Evolutionary conservation across 2,888 invertebrate genomes (phyloP).

Genomic region (Diachrysia chrysitis): DNA sequence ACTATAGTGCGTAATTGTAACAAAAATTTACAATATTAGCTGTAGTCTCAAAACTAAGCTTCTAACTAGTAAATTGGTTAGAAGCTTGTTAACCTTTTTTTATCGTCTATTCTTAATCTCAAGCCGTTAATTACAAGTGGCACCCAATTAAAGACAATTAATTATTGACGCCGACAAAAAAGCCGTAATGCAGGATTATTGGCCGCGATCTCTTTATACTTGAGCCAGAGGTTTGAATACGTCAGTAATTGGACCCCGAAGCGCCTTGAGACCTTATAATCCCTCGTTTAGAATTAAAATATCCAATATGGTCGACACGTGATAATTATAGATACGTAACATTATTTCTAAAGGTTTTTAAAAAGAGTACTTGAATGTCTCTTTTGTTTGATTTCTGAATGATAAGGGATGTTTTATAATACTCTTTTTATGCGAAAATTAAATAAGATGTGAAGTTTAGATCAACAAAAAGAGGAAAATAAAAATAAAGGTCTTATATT

Average conservation of each 20-base stretch:
- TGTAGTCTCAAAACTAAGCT: too few species aligned
- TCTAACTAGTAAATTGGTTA: conserved; percentile 27
- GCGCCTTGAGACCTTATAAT: conserved; percentile 66
- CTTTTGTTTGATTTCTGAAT: conserved; percentile 6
- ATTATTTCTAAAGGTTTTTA: conserved; percentile 33
- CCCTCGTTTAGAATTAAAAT: conserved; percentile 69
- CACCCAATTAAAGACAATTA: conserved; percentile 28
- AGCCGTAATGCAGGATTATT: conserved; percentile 41
- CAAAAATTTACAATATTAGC: too few species aligned
- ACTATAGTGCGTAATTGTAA: too few species aligned
- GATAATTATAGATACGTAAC: conserved; percentile 52
- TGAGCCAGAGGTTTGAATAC: conserved; percentile 44
- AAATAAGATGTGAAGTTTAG: background rate
- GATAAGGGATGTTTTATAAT: background rate
- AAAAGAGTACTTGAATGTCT: conserved; percentile 17
- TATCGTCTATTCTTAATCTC: too few species aligned
- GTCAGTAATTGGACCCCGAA: conserved; percentile 66
- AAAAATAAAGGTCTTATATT: too few species aligned
- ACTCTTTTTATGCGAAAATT: background rate
- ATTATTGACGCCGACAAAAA: conserved; percentile 29
- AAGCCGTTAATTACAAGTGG: conserved; percentile 33
- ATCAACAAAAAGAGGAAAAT: too few species aligned
- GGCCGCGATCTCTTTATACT: conserved; percentile 43
- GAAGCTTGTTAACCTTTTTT: conserved; percentile 26
- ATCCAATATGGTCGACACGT: conserved; percentile 51